Evolutionary conservation across 2,888 invertebrate genomes (phyloP), one percentile per base, ranked within the genome.

Genomic region (Drosophila barbarae): DNA sequence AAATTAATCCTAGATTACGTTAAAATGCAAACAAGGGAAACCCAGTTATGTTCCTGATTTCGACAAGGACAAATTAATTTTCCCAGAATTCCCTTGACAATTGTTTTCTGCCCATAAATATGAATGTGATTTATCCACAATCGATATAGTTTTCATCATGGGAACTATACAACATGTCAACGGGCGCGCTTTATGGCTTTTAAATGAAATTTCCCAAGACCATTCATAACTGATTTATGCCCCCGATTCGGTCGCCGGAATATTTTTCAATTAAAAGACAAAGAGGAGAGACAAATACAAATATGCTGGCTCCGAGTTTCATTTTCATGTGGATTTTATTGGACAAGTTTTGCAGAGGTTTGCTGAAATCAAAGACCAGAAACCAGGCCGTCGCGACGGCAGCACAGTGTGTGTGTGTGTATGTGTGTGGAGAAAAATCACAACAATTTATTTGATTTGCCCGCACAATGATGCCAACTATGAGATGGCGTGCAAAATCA

Each of bases 361-460:
- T 71, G 81, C 81, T 76, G 68, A 80, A 81, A 73, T 73, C 71
- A 63, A 71, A 83, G 67, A 71, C 21, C 66, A 56, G 57, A 69
- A 74, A 71, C 49, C 46, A 69, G 74, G 67, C 55, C 74, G 68
- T 21, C 34, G 34, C 18, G 41, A 32, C 32, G 15, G 42, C 56
- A 26, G 30, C 9, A 21, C n/a, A 8, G 44, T 30, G 26, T 30
- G 46, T 44, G 12, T 46, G 18, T 46, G 44, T 30, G 26, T 30
- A 30, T 44, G 12, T 46, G 18, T 46, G 58, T 59, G 69, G 54
- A 47, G 50, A 76, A 71, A 77, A 82, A 82, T 82, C 75, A 72
- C 54, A 82, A 82, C 79, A 77, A 82, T 82, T 80, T 80, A 77
- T 81, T 80, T 83, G 80, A 76, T 81, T 76, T 79, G 79, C 74